These are phyloP conservation scores for Hycleus phaleratus DNA, from an alignment of 1,140 invertebrate genomes.

Conservation along the genomic window DNA sequence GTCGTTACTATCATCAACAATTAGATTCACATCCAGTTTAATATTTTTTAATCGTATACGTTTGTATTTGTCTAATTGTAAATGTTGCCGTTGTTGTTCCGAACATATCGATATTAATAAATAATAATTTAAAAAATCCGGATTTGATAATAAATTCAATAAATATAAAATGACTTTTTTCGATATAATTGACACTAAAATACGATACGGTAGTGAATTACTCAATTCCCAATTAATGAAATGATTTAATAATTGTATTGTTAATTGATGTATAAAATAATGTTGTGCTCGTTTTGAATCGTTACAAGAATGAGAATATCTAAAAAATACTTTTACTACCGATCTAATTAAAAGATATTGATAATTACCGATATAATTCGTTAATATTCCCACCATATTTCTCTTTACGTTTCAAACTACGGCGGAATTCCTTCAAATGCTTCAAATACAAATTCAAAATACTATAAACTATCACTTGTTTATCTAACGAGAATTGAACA, in stretches of 20 bases:
- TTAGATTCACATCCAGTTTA: background rate
- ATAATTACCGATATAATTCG: conserved; percentile 35
- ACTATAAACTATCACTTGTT: conserved; percentile 34
- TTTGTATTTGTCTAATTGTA: no score
- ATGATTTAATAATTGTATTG: conserved; percentile 51
- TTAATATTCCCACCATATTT: conserved; percentile 34
- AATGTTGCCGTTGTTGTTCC: background rate
- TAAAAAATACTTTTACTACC: conserved; percentile 18
- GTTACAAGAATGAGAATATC: conserved; percentile 42
- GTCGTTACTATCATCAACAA: no score
- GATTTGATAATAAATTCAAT: conserved; percentile 42
- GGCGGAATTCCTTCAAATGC: conserved; percentile 49
- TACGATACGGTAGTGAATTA: conserved; percentile 55
- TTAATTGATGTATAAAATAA: conserved; percentile 49
- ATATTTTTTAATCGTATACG: background rate
- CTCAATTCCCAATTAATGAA: conserved; percentile 58
- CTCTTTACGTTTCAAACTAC: conserved; percentile 45
- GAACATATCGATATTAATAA: conserved; percentile 25
- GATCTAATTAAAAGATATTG: background rate
- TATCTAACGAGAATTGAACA: conserved; percentile 26
- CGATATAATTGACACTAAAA: conserved; percentile 52
- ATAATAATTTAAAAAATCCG: conserved; percentile 48
- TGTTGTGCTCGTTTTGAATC: conserved; percentile 44
- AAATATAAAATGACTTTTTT: conserved; percentile 48
- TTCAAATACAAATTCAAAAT: conserved; percentile 43